A percentile compares a stretch with the other conserved stretches of the same genome.
Conservation (phyloP, 2,888 invertebrate genomes). For the Minunthozetes semirufus region DNA sequence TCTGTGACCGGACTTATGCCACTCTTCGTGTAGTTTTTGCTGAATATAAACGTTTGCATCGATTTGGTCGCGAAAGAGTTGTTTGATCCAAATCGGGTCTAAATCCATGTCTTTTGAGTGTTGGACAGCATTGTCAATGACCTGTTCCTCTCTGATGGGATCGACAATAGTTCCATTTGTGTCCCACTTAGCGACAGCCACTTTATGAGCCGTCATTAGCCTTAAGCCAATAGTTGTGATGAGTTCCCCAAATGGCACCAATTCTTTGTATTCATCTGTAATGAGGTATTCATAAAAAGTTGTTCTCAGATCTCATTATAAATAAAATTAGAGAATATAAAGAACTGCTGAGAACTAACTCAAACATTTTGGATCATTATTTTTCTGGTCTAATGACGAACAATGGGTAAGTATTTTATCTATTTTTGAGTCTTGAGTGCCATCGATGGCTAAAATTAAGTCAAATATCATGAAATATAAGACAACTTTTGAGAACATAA, state of each 20-base stretch:
- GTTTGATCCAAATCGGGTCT: not conserved
- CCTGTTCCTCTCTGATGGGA: not conserved
- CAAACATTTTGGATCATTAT: slow-evolving; percentile 10
- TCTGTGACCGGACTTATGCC: not conserved
- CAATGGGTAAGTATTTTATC: not conserved
- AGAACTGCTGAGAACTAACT: not conserved
- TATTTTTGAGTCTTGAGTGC: not conserved
- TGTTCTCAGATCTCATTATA: not conserved
- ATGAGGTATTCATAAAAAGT: not conserved
- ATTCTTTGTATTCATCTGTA: not conserved
- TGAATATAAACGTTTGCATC: slow-evolving; percentile 17
- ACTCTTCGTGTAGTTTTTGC: not conserved
- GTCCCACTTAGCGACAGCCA: slow-evolving; percentile 13
- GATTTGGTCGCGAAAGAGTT: slow-evolving; percentile 18
- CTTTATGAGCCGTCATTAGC: not conserved
- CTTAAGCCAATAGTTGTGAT: not conserved
- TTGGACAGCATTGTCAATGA: not conserved
- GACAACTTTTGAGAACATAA: not conserved
- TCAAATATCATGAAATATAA: not conserved
- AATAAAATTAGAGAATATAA: not conserved
- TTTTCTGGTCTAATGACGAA: not conserved
- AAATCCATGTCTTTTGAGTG: not conserved
- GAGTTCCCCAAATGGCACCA: not conserved
- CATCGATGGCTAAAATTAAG: not conserved
- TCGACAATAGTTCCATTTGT: not conserved